Conservation (phyloP, 2,888 invertebrate species). For the Chouioia cunea region DNA sequence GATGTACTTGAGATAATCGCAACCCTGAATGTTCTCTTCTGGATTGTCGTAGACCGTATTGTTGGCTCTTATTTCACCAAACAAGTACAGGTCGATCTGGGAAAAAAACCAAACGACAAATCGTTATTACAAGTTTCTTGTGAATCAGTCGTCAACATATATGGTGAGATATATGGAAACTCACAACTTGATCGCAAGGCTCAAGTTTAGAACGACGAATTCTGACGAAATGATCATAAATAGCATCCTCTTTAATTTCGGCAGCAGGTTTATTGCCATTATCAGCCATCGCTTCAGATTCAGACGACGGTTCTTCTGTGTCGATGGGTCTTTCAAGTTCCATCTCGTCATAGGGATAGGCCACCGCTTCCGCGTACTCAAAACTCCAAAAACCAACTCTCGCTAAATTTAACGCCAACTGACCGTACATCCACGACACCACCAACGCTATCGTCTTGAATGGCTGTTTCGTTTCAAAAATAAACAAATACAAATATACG, state of each 20-base stretch:
- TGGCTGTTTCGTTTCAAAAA: constrained; percentile 58
- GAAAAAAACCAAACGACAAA: neutral
- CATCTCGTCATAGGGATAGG: constrained; percentile 56
- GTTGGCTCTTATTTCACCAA: constrained; percentile 58
- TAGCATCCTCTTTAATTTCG: constrained; percentile 70
- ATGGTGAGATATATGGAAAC: neutral
- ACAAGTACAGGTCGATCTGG: constrained; percentile 68
- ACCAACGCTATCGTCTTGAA: constrained; percentile 56
- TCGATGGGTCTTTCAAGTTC: constrained; percentile 42
- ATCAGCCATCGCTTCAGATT: constrained; percentile 51
- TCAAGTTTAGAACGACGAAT: constrained; percentile 85
- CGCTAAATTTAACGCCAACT: constrained; percentile 58
- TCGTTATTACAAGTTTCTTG: neutral
- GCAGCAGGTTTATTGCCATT: constrained; percentile 56
- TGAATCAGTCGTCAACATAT: no score
- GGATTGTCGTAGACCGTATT: constrained; percentile 57
- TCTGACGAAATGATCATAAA: constrained; percentile 76
- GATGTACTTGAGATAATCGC: constrained; percentile 70
- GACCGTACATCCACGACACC: constrained; percentile 60
- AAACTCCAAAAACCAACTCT: constrained; percentile 59
- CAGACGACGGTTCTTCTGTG: constrained; percentile 51
- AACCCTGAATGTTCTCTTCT: constrained; percentile 43
- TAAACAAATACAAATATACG: neutral
- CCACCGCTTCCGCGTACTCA: constrained; percentile 58
- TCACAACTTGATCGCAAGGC: constrained; percentile 84